Evolutionary conservation across 2,888 invertebrate genomes (phyloP), one percentile per base, ranked within the genome.

Genomic region (Meganola albula): DNA sequence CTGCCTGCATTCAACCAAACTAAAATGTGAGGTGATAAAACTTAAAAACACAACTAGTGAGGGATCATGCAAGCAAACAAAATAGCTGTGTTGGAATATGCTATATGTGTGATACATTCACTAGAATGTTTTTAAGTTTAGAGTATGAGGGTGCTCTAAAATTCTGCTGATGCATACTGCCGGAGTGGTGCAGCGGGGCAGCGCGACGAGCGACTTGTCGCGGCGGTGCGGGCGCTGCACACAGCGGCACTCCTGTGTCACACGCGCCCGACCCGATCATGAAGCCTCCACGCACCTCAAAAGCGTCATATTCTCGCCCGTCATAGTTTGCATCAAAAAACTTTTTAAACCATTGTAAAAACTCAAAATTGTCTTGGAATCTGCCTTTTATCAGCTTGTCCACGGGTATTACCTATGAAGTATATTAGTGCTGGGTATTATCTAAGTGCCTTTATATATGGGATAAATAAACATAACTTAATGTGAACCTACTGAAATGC

Each of bases 311-410:
- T 58, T 97, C 97, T 64, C 94, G 92, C 53, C 98, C 98, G 79
- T 98, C 97, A 87, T 98, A 99, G 89, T 99, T 99, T 57, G 99
- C 98, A 88, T 99, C 99, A 86, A 99, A 99, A 89, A 99, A 99
- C 85, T 98, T 98, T 91, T 99, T 99, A 90, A 99, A 99, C 99
- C 99, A 99, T 90, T 99, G 99, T 64, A 99, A 93, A 89, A 99
- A 99, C 88, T 99, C 99, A 91, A 99, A 99, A 90, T 99, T 99
- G 89, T 99, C 99, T 91, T 99, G 99, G 88, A 99, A 99, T 72
- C 98, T 93, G 71, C 97, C 99, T 87, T 99, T 99, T 79, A 99
- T 97, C 88, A 99, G 91, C 88, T 94, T 96, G 88, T 99, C 99
- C 87, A 99, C 98, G 54, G 98, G 97, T 85, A 99, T 97, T 74